Base-by-base conservation (phyloP, 2,888 invertebrate species). In the Agrotis clavis region DNA sequence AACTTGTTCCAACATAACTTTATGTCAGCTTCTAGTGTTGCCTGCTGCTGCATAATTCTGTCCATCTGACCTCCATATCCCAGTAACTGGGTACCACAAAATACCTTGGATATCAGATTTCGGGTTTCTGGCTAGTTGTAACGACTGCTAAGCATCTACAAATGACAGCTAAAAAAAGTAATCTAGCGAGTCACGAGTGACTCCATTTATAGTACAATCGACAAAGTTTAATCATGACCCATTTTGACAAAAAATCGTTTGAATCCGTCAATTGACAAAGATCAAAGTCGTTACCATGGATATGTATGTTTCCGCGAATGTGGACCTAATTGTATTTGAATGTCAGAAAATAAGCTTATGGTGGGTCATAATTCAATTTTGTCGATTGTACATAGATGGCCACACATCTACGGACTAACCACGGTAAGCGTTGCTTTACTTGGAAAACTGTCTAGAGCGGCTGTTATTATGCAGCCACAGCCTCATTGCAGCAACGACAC, bases 401-500 rank as follows among this genome's bases (percentile, higher is more conserved):
- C 56, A 30, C 18, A 16, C 25, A 30, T 56, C 18, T 5, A 56
- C 11, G 18, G 30, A 56, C 4, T 16, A 18, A 30, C 13, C 13
- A 2, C 6, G 3, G 3, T 6, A 13, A 57, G 0, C n/a, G n/a
- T n/a, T 1, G 56, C 30, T 56, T 57, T 13, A 35, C n/a, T 11
- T 56, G n/a, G 13, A 6, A 35, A 57, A 57, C 41, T 41, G 4
- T 30, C 4, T 30, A 30, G 41, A 41, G 41, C 41, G 41, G 41
- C 41, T 41, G 41, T 11, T 41, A 41, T 41, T 41, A 41, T 41
- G 41, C 7, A 35, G 35, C 35, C 35, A 35, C 2, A 30, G 56
- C n/a, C 54, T n/a, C 6, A 6, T 82, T 72, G 25, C 47, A 35
- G 57, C 35, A 35, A 3, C 14, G 14, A 14, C n/a, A 13, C n/a